Base-by-base conservation (phyloP, 2,888 invertebrate species). In the Zootermopsis nevadensis region DNA sequence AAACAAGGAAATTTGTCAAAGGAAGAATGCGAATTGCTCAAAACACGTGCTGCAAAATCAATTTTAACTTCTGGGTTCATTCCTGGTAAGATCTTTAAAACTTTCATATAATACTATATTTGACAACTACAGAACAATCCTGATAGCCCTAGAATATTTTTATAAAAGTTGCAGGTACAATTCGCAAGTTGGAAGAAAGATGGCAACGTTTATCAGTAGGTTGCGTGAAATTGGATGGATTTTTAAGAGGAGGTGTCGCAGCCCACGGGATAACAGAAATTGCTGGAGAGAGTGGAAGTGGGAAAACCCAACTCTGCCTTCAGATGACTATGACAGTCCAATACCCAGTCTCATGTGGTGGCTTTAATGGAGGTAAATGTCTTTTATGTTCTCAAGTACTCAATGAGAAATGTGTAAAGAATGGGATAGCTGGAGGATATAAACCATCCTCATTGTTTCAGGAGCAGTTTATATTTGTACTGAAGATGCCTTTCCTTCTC, bases 251-350 rank as follows among this genome's bases (percentile, higher is more conserved):
- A 83, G 97, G 97, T 48, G 90, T 96, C 83, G 90, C 93, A 76
- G 89, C 90, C 86, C 92, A 92, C 85, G 94, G 95, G 38, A 91
- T 97, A 80, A 94, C 94, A 83, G 96, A 97, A 91, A 90, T 97
- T 86, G 93, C 92, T 88, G 97, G 96, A n/a, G 93, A 94, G 89
- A 95, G 95, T 90, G 95, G 95, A 27, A 91, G 93, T 86, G 96
- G 96, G 10, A 97, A 97, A 91, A 96, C 96, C 0, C 97, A 97
- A 88, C 88, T 96, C 72, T 94, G 93, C 86, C 89, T 97, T 80
- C 95, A 96, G 89, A 88, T 95, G 42, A 91, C 94, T 55, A 89
- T 95, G 31, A 92, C 92, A 84, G 93, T 93, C 84, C 95, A 95
- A 89, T 89, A 92, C 85, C 91, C 92, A 2, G 74, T 81, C 72